These are phyloP conservation scores for Asbolus verrucosus DNA, from an alignment of 1,140 invertebrate genomes.

Conservation along the genomic window DNA sequence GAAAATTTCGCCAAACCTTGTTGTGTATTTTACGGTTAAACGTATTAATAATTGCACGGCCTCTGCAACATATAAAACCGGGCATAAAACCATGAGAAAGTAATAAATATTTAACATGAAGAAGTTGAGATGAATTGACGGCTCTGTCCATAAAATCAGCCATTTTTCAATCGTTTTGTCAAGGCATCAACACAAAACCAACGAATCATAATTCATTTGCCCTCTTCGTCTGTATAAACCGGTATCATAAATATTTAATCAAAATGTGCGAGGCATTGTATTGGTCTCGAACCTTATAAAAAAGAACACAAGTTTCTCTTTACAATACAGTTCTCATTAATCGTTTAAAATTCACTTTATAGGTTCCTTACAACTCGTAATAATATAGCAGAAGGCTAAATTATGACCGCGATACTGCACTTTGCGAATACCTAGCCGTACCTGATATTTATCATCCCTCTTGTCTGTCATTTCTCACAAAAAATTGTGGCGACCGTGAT, in stretches of 20 bases:
- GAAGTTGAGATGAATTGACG: slow-evolving; percentile 36
- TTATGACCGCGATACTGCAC: too few species aligned
- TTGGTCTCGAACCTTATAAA: slow-evolving; percentile 1
- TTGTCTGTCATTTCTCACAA: too few species aligned
- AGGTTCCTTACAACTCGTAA: too few species aligned
- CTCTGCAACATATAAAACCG: background rate
- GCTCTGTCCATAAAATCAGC: slow-evolving; percentile 53
- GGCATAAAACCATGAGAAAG: slow-evolving; percentile 15
- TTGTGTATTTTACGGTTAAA: slow-evolving; percentile 3
- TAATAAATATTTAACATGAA: slow-evolving; percentile 34
- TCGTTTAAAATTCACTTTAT: slow-evolving; percentile 5
- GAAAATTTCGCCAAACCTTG: slow-evolving; percentile 26
- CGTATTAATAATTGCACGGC: slow-evolving; percentile 9
- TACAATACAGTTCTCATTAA: slow-evolving; percentile 22
- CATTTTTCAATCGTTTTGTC: slow-evolving; percentile 60
- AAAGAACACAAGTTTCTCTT: slow-evolving; percentile 18
- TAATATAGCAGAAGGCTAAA: too few species aligned
- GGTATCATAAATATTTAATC: slow-evolving; percentile 60
- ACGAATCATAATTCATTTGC: slow-evolving; percentile 57
- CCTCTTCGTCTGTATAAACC: slow-evolving; percentile 50
- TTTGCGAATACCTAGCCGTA: too few species aligned
- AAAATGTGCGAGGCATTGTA: slow-evolving; percentile 52
- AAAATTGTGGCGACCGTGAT: too few species aligned
- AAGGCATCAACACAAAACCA: slow-evolving; percentile 57
- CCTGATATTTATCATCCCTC: too few species aligned